phyloP scores from a whole-genome alignment of 2,797 vertebrate species.

The Lacerta viridis region DNA sequence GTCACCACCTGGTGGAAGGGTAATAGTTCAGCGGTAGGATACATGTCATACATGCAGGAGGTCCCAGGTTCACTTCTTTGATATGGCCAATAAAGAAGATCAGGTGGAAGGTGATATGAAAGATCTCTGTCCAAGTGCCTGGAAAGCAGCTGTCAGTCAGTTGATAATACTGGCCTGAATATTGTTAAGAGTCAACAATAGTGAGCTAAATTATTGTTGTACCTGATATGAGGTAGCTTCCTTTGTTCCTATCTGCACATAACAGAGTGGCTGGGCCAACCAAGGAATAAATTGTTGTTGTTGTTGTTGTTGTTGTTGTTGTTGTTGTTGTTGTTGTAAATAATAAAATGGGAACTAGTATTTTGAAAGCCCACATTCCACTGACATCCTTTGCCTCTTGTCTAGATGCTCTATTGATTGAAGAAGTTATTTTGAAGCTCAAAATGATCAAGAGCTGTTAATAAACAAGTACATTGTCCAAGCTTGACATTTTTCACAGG shows the following conservation, averaged over 20 bases:
- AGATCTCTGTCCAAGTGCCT: neutral
- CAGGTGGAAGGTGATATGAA: neutral
- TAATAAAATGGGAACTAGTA: no score
- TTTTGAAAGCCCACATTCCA: neutral
- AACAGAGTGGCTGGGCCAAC: neutral
- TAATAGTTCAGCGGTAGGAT: neutral
- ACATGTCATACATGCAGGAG: neutral
- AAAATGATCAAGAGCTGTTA: slow-evolving; percentile 24
- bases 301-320: no score
- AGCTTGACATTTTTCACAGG: neutral
- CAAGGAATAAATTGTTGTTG: no score
- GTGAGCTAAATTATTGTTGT: neutral
- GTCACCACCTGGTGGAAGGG: neutral
- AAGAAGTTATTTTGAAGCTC: slow-evolving; percentile 35
- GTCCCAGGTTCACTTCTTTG: neutral
- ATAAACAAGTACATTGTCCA: slow-evolving; percentile 8
- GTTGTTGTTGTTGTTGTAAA: no score
- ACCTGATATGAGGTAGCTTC: neutral
- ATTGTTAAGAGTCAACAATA: neutral
- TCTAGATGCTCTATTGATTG: neutral
- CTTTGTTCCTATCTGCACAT: neutral
- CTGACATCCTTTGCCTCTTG: neutral
- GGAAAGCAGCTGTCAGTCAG: neutral
- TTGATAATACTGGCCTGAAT: no score
- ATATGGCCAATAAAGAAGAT: neutral